Evolutionary conservation across 2,113 vertebrate genomes (phyloP), one percentile per base, ranked within the genome.

Genomic region (Apus apus): DNA sequence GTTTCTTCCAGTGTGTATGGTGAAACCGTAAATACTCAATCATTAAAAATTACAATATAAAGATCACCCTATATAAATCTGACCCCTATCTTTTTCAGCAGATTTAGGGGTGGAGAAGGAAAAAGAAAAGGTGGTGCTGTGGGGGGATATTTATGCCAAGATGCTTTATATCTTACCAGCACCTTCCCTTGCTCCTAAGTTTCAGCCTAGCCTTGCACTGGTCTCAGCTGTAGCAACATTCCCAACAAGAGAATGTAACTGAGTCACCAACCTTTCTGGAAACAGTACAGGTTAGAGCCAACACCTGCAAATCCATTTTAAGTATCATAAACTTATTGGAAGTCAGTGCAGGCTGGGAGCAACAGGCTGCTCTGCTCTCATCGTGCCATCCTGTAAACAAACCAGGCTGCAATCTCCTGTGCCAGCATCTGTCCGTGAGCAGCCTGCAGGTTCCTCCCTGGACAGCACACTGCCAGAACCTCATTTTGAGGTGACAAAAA

Each of bases 371-470:
- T 89, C 20, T 74, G 65, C 66, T 95, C 60, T 71, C 16, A 29
- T 3, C 9, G 0, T 0, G 2, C 3, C 1, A 16, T 6, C 48
- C 85, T 20, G 15, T 30, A 36, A 45, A 40, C 26, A 8, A 65
- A 50, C 6, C 25, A 5, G 40, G 54, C 51, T 54, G 51, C 65
- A 66, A 25, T 9, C 15, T 48, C 67, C 38, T 6, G 27, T 2
- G 3, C 51, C 71, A 67, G 64, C 4, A 2, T 2, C 67, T 30
- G 54, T 4, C 66, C 64, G 30, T 2, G 26, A 43, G 48, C 72
- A 54, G 66, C 51, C 50, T 0, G 0, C 17, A 40, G 36, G 36
- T 5, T 58, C 27, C 51, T 65, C 72, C 40, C 86, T 0, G 4
- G 11, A 70, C 86, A 46, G 51, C 30, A 27, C 45, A 1, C 71